Evolutionary conservation across 2,888 invertebrate species (phyloP), one percentile per base, ranked within the genome.

Genomic region (Pyralis farinalis): DNA sequence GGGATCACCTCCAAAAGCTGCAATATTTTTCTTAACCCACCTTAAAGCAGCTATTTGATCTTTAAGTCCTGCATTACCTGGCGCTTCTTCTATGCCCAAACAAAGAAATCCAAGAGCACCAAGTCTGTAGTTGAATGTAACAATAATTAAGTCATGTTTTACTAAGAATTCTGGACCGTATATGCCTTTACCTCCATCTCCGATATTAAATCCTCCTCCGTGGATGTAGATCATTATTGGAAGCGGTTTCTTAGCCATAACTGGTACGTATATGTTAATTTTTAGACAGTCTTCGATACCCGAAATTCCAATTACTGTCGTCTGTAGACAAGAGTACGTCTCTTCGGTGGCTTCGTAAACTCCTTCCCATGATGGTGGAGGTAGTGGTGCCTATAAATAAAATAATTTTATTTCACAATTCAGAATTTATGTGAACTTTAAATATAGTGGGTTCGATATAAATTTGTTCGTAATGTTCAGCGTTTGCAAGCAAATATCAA

Each of bases 191-290:
- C 84, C 79, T 5, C 84, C 87, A 50, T 71, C 81, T 1, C 87
- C 86, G 0, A 81, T 39, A 1, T 71, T 32, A 44, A 86, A 88
- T n/a, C 81, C 85, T 38, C 87, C 87, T 21, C 87, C 87, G 20
- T 88, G 86, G 12, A 87, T 71, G 34, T 52, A 88, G 0, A 87
- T 79, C 86, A 88, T 86, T 1, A 86, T 86, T 11, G 87, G 73
- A 1, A 82, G 43, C 4, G 71, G 74, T 49, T 43, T 55, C 12
- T 49, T 40, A 1, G 63, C 51, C 11, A 51, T 44, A 0, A 61
- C 60, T 39, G 88, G 88, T 2, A 78, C 76, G 34, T 82, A 85
- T 0, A 88, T 69, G 42, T 87, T 88, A 1, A 78, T 55, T 60
- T 75, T 82, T 2, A 87, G 49, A 39, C 87, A 87, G 43, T 87